Conservation (phyloP, 2,888 invertebrate genomes). For the Sminthurides aquaticus region DNA sequence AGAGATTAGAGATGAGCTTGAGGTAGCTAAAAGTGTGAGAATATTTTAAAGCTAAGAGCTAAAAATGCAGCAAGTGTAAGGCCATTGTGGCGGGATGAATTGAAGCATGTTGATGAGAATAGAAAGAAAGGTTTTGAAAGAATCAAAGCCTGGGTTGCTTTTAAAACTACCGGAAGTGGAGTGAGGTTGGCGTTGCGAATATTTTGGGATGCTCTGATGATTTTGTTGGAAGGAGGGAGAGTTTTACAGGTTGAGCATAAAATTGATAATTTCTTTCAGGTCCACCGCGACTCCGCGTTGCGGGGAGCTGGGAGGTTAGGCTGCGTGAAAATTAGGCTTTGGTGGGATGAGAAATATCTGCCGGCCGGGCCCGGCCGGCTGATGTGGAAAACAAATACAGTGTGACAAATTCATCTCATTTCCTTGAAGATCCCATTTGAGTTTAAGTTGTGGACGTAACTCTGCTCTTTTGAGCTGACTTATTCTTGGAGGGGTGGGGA, state of each 20-base stretch:
- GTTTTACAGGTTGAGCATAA: background rate
- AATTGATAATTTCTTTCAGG: background rate
- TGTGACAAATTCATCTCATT: constrained; percentile 20
- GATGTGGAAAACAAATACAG: constrained; percentile 5
- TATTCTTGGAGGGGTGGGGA: too few relatives aligned
- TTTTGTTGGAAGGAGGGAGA: background rate
- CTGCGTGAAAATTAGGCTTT: background rate
- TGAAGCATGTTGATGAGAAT: too few relatives aligned
- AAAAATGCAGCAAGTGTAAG: too few relatives aligned
- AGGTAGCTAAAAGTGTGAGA: too few relatives aligned
- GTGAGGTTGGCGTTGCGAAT: too few relatives aligned
- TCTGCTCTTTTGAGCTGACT: too few relatives aligned
- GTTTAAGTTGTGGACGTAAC: background rate
- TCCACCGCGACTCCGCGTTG: background rate
- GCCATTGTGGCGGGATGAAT: too few relatives aligned
- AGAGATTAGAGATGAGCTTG: too few relatives aligned
- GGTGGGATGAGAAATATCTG: too few relatives aligned
- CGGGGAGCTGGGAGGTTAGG: background rate
- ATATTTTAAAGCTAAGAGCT: too few relatives aligned
- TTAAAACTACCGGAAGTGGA: background rate
- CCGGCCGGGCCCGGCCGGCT: background rate
- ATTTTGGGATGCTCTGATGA: background rate
- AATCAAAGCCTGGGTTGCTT: background rate
- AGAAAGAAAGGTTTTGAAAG: too few relatives aligned
- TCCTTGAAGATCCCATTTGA: constrained; percentile 10